Evolutionary conservation across 1,140 invertebrate species (phyloP), one percentile per base, ranked within the genome.

Genomic region (Heliconius nattereri): DNA sequence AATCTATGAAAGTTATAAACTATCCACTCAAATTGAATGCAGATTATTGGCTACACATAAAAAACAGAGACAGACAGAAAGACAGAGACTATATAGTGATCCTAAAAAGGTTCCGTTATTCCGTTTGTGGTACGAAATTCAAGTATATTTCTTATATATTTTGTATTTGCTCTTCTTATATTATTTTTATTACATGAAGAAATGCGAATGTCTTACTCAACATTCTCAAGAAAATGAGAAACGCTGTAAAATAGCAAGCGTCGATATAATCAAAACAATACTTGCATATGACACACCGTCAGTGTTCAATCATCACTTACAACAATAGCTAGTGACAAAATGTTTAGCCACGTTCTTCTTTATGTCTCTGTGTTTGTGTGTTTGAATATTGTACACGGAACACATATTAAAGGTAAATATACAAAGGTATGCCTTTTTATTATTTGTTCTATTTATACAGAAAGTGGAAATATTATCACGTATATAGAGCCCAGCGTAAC

Each of bases 201-300:
- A 66, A 66, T 8, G 29, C 29, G 2, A 66, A 66, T 7, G 6
- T 23, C 3, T 3, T n/a, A 9, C 19, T n/a, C 13, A 16, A 45
- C 20, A 60, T 23, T 60, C 7, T n/a, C 45, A 71, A 70, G 23
- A n/a, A 76, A 54, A 87, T 90, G 88, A 85, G 84, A 83, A 84
- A 26, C 84, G 9, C 78, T 76, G 52, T 26, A n/a, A 45, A 75
- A 76, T 75, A 81, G 78, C 81, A 66, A 66, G 60, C 79, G 85
- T 66, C 85, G 85, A 74, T 80, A 76, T 81, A 89, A 85, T 85
- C 87, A 87, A 85, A 90, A 90, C 87, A 90, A 83, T 82, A 29
- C 23, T 29, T 26, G 60, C 60, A 66, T 66, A 81, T 79, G 78
- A 79, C 81, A 83, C 37, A 77, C 60, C 70, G 73, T 71, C 80